These are phyloP conservation scores for Platorchestia sp. DNA, from an alignment of 1,140 invertebrate genomes.

Conservation along the genomic window DNA sequence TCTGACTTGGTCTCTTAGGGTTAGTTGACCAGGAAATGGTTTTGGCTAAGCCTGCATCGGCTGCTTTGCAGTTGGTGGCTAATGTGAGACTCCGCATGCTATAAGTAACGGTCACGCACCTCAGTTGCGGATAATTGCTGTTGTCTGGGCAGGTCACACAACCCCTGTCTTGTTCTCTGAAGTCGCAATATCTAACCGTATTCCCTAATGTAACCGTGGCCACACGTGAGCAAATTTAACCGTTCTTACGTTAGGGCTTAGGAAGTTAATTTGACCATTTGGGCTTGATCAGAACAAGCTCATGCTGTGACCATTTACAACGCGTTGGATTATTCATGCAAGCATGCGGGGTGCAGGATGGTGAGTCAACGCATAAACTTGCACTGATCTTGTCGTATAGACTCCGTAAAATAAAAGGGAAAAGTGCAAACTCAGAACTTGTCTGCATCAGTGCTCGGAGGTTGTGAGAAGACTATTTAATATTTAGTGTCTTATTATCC, in stretches of 20 bases:
- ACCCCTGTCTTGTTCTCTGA: background rate
- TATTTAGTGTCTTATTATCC: background rate
- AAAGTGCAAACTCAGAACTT: no score
- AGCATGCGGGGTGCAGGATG: background rate
- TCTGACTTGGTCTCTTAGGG: background rate
- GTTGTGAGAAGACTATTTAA: background rate
- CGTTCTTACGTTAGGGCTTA: no score
- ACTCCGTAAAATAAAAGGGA: background rate
- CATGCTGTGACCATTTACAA: no score
- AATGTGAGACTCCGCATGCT: background rate
- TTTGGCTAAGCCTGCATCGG: background rate
- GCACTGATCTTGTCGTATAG: background rate
- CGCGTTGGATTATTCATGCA: no score
- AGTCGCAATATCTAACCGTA: background rate
- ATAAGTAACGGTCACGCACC: conserved; percentile 41
- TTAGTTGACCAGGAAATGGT: background rate
- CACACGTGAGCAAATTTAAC: no score
- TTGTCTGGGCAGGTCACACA: conserved; percentile 1
- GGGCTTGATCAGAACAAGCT: no score
- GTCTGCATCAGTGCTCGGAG: no score
- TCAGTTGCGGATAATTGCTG: conserved; percentile 28
- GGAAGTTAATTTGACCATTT: no score
- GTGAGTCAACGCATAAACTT: background rate
- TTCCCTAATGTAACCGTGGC: background rate
- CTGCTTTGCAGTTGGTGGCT: background rate